Evolutionary conservation across 2,888 invertebrate species (phyloP), one percentile per base, ranked within the genome.

Genomic region (Coleophora flavipennella): DNA sequence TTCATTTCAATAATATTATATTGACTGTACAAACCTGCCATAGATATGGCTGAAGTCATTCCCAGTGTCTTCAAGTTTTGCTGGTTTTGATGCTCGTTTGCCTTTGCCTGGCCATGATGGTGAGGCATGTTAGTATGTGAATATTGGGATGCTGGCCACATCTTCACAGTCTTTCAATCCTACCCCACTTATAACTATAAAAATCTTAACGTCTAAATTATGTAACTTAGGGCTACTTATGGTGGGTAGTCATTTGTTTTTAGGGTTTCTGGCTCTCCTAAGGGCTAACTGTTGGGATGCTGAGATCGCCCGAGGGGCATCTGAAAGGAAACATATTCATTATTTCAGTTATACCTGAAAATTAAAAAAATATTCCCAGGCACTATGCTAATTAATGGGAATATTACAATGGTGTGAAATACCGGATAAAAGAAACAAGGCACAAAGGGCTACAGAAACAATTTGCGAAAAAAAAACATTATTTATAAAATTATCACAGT

Each of bases 21-120:
- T 20, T 20, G 20, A 6, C 20, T 20, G 20, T 33, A 68, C 73
- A 65, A 32, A 96, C 89, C 90, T 45, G 96, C 95, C 64, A 92
- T 87, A 52, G 95, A 96, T 49, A 98, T 96, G 42, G 97, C 96
- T 13, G 96, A 95, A 7, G 97, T 97, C 91, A 98, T 95, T 40
- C 97, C 97, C 62, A 93, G 63, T 7, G 91, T 91, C 55, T 87
- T 87, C 49, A 88, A 68, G 55, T 88, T 88, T 57, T 86, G 86
- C 48, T 86, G 86, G 50, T 83, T 87, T 46, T 87, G 81, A 32
- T 85, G 76, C 27, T 79, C 76, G 57, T 83, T 85, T 8, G 62
- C 50, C 56, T 78, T 78, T 8, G 62, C 50, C 56, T 78, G 78
- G 34, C 45, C 45, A 3, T 55, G 44, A 36, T 48, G 60, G 39